Conservation (phyloP, 1,140 invertebrate species). For the Linepithema humile region DNA sequence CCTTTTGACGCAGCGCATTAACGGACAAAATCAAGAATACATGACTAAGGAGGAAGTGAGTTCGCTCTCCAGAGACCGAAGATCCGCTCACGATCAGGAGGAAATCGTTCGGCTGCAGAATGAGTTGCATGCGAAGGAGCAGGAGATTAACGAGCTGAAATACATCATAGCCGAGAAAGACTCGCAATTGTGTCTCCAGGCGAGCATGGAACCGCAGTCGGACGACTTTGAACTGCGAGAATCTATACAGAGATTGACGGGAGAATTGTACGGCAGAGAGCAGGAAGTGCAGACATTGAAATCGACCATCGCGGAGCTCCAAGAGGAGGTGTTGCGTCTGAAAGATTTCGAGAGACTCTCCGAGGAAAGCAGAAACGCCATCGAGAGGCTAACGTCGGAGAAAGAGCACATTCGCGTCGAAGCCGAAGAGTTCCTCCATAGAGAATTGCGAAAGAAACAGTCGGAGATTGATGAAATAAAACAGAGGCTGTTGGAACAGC, state of each 20-base stretch:
- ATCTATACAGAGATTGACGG: constrained; percentile 67
- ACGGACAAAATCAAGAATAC: constrained; percentile 47
- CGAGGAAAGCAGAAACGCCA: constrained; percentile 65
- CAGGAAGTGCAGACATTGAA: constrained; percentile 71
- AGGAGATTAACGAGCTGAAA: constrained; percentile 75
- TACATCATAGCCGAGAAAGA: constrained; percentile 75
- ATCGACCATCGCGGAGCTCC: constrained; percentile 59
- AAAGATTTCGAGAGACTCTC: constrained; percentile 65
- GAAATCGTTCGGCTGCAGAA: constrained; percentile 72
- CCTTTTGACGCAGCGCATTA: constrained; percentile 63
- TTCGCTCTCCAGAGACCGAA: constrained; percentile 29
- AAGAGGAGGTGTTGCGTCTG: constrained; percentile 61
- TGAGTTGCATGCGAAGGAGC: constrained; percentile 70
- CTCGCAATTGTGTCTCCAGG: constrained; percentile 70
- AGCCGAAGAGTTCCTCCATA: constrained; percentile 66
- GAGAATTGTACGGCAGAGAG: constrained; percentile 73
- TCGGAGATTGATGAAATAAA: constrained; percentile 69
- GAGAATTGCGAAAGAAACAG: constrained; percentile 73
- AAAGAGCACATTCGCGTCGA: constrained; percentile 71
- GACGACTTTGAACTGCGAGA: constrained; percentile 72
- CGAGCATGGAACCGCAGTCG: constrained; percentile 65
- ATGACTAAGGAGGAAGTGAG: constrained; percentile 31
- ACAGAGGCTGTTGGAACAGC: constrained; percentile 64
- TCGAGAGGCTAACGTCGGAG: constrained; percentile 70
- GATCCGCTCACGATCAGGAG: constrained; percentile 68